phyloP scores from a whole-genome alignment of 2,797 vertebrate genomes.

The Knipowitschia caucasica region DNA sequence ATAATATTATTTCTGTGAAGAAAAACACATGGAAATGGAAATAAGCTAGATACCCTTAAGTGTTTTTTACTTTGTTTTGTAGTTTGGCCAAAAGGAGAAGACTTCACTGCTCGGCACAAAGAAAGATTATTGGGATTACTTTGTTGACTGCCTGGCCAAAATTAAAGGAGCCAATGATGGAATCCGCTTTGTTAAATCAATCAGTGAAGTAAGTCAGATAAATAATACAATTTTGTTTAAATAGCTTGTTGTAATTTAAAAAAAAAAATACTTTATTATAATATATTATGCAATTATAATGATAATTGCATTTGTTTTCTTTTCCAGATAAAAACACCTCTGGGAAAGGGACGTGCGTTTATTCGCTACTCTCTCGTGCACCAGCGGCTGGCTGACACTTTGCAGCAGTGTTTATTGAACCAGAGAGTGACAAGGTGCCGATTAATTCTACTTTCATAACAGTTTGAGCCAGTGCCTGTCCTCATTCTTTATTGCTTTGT shows the following conservation, averaged over 20 bases:
- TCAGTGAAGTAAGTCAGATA: constrained; percentile 77
- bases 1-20: no score
- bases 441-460: background rate
- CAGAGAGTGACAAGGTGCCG: constrained; percentile 87
- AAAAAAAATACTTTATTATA: background rate
- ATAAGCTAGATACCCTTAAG: background rate
- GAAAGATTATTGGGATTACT: constrained; percentile 96
- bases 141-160: constrained; percentile 86
- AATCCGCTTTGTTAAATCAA: constrained; percentile 92
- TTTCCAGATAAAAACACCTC: constrained; percentile 86
- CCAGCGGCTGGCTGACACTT: constrained; percentile 91
- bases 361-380: constrained; percentile 94
- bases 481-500: constrained; percentile 1
- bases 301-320: constrained; percentile 24
- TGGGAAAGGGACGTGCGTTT: constrained; percentile 93
- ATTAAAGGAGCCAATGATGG: constrained; percentile 91
- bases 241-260: background rate
- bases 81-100: constrained; percentile 95
- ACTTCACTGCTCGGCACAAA: constrained; percentile 84
- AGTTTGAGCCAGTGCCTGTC: background rate
- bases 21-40: no score
- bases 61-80: constrained; percentile 38
- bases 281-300: background rate
- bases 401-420: constrained; percentile 96
- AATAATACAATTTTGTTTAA: background rate